phyloP scores from a whole-genome alignment of 2,797 vertebrate genomes.

The Phoxinus dragarum region DNA sequence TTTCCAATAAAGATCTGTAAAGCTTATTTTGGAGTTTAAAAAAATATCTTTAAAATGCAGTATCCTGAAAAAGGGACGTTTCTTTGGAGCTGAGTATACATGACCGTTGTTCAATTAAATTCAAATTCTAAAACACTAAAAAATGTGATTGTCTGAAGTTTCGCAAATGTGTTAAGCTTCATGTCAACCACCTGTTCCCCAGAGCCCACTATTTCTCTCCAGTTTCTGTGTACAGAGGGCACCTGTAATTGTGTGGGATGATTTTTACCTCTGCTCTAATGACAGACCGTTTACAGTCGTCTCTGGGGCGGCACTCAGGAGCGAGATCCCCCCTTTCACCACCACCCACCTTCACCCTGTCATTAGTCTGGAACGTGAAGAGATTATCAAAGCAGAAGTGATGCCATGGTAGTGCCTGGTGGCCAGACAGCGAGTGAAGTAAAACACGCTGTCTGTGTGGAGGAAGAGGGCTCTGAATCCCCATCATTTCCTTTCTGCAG shows the following conservation, averaged over 20 bases:
- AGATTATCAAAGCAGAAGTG: conserved; percentile 60
- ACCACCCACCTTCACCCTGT: conserved; percentile 57
- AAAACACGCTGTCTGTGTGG: conserved; percentile 32
- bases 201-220: conserved; percentile 16
- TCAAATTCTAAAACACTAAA: not conserved
- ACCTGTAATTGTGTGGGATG: conserved; percentile 65
- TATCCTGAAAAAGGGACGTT: rapidly evolving
- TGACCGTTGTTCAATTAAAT: not conserved
- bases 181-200: conserved; percentile 25
- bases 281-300: conserved; percentile 65
- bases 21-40: too few species aligned
- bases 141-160: not conserved
- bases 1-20: too few species aligned
- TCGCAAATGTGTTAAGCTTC: not conserved
- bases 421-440: conserved; percentile 25
- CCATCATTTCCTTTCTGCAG: conserved; percentile 14
- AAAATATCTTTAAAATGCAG: not conserved
- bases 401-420: conserved; percentile 49
- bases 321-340: conserved; percentile 53
- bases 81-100: not conserved
- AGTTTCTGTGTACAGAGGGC: conserved; percentile 41
- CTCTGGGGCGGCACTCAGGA: conserved; percentile 58
- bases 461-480: conserved; percentile 28
- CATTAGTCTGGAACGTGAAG: conserved; percentile 68
- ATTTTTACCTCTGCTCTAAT: conserved; percentile 66